Evolutionary conservation across 2,888 invertebrate species (phyloP).

Genomic region (Acutogordius australiensis): DNA sequence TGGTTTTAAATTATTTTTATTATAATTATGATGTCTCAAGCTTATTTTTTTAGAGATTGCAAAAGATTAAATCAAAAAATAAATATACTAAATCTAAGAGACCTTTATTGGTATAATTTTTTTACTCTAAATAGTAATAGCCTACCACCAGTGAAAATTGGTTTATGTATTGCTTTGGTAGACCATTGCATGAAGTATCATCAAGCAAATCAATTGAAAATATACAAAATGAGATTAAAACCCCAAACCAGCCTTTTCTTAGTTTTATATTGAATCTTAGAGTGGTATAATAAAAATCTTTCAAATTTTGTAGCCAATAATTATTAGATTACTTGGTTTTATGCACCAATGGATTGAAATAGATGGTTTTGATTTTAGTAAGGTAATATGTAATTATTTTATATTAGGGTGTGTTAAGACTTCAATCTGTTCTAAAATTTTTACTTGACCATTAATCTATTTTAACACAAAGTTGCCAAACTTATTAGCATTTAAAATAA

Average conservation of each 20-base stretch:
- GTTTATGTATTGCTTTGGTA: slow-evolving; percentile 5
- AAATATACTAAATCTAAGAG: neutral
- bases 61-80: neutral
- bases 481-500: too few relatives aligned
- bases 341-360: neutral
- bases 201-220: neutral
- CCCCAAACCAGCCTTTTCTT: neutral
- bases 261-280: neutral
- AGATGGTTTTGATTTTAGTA: slow-evolving; percentile 9
- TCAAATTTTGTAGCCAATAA: neutral
- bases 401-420: too few relatives aligned
- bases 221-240: neutral
- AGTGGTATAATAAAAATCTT: neutral
- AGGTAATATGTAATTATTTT: too few relatives aligned
- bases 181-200: neutral
- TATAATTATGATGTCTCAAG: too few relatives aligned
- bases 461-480: too few relatives aligned
- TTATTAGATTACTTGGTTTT: neutral
- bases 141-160: neutral
- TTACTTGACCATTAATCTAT: too few relatives aligned
- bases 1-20: neutral
- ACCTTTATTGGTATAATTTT: neutral
- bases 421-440: too few relatives aligned
- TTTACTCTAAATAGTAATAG: neutral
- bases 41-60: slow-evolving; percentile 1